These are phyloP conservation scores for Idris sp. DNA, from an alignment of 1,140 invertebrate species.

Conservation along the genomic window DNA sequence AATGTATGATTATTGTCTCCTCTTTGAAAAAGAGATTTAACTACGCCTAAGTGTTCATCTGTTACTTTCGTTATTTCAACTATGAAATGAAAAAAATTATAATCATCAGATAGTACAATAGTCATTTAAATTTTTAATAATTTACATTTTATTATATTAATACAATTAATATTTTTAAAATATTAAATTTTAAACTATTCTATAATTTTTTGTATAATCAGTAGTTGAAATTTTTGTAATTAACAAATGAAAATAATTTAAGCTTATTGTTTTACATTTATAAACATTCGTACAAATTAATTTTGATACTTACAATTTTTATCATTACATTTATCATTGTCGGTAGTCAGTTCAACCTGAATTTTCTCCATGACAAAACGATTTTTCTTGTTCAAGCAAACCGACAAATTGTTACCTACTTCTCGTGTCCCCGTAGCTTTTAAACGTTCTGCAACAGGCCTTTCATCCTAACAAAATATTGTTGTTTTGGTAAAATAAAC, in stretches of 20 bases:
- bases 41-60: slow-evolving; percentile 74
- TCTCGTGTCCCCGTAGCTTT: slow-evolving; percentile 58
- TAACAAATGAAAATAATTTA: too few relatives aligned
- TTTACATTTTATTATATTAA: too few relatives aligned
- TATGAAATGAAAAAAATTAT: slow-evolving; percentile 42
- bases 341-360: slow-evolving; percentile 72
- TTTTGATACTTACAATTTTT: slow-evolving; percentile 73
- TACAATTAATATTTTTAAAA: too few relatives aligned
- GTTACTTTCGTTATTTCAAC: slow-evolving; percentile 65
- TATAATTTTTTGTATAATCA: too few relatives aligned
- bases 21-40: slow-evolving; percentile 76
- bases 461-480: slow-evolving; percentile 69
- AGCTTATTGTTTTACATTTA: too few relatives aligned
- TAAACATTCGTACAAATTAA: too few relatives aligned
- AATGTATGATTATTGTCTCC: slow-evolving; percentile 75
- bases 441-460: slow-evolving; percentile 63
- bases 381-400: slow-evolving; percentile 73
- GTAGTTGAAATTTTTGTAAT: too few relatives aligned
- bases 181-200: too few relatives aligned
- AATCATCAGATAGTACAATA: too few relatives aligned
- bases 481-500: slow-evolving; percentile 39
- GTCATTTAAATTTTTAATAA: too few relatives aligned
- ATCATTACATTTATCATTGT: slow-evolving; percentile 37
- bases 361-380: slow-evolving; percentile 76
- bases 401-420: slow-evolving; percentile 71